Percentiles rank a stretch among this genome's conserved stretches.
Conservation (phyloP, 2,113 vertebrate genomes). For the Haemorhous mexicanus region DNA sequence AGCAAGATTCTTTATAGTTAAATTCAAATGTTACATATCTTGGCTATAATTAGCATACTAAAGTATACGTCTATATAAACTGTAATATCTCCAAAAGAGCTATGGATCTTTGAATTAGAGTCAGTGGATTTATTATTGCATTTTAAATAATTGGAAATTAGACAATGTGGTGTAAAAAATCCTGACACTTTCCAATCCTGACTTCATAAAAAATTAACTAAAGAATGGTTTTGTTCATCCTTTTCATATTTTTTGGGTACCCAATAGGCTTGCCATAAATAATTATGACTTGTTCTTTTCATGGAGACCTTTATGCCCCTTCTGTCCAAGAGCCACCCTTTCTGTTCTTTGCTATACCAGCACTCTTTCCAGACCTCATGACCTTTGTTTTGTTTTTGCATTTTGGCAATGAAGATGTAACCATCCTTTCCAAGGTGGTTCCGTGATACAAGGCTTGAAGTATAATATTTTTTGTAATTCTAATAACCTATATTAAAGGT, state of each 20-base stretch:
- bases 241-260: neutral
- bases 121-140: neutral
- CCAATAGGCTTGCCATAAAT: neutral
- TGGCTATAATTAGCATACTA: neutral
- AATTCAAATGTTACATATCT: neutral
- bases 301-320: neutral
- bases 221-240: neutral
- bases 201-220: neutral
- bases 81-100: neutral
- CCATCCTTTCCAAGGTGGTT: neutral
- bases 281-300: neutral
- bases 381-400: neutral
- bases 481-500: neutral
- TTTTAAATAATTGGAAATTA: neutral
- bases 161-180: neutral
- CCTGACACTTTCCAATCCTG: neutral
- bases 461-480: neutral
- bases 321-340: neutral
- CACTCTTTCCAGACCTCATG: neutral
- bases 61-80: neutral
- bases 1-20: neutral
- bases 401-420: neutral
- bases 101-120: neutral
- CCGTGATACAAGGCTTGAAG: neutral
- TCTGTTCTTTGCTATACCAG: neutral